Evolutionary conservation across 2,113 vertebrate species (phyloP), one percentile per base, ranked within the genome.

Genomic region (Rhodinocichla rosea): DNA sequence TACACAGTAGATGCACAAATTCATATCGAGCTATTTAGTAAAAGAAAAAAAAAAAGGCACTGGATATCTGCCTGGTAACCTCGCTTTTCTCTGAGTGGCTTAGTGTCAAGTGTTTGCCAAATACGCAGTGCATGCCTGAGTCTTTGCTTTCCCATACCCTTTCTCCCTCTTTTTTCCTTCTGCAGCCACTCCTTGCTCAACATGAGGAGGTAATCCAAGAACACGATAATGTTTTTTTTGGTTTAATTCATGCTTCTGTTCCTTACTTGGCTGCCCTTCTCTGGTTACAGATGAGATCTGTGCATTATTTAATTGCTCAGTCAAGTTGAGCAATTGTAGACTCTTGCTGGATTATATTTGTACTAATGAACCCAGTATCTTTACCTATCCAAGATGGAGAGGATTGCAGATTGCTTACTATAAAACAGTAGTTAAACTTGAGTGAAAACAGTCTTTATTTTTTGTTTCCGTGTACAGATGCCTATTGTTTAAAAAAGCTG

Each of bases 81-180:
- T 60, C 23, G 4, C 22, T 70, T 24, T 83, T 74, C 74, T 85
- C 55, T 35, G 35, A 83, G 75, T 33, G 42, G 30, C 33, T 45
- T 79, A 64, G 13, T 33, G 10, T 65, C 53, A 68, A 91, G 30
- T 3, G 4, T 79, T 83, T 80, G 57, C 89, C 63, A 95, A 27
- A 65, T 91, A 80, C 1, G 7, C 33, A 39, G 8, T 67, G 8
- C 2, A 2, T 90, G 90, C n/a, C 52, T 2, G 1, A 90, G 39
- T 92, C 47, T 80, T 91, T 88, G 33, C 71, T 93, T 95, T 95
- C 59, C 50, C 60, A 30, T 73, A 70, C 62, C 40, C 42, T 93
- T 84, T 91, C 59, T 95, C 35, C 45, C 45, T 73, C 11, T 49
- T 74, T 45, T 77, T 75, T 83, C 18, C 47, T 77, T 87, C 57